phyloP scores from a whole-genome alignment of 2,797 vertebrate genomes.

The Echeneis naucrates region DNA sequence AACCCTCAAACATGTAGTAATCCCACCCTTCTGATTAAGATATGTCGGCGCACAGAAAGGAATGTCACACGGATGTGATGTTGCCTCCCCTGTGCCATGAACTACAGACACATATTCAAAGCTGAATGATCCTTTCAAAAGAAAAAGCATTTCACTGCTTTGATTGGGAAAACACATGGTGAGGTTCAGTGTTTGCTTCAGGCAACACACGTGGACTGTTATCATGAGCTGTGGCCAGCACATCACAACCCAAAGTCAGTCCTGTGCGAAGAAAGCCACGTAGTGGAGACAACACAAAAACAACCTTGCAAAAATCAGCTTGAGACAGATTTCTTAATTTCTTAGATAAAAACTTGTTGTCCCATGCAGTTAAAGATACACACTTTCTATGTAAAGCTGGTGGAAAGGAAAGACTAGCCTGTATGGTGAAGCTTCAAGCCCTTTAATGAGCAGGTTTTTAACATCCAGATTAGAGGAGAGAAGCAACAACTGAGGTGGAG shows the following conservation, averaged over 20 bases:
- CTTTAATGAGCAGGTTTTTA: conserved; percentile 67
- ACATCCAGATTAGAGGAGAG: conserved; percentile 63
- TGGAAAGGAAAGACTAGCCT: neutral
- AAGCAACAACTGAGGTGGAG: conserved; percentile 31
- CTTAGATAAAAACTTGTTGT: conserved; percentile 24
- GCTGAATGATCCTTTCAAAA: neutral
- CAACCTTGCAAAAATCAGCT: conserved; percentile 32
- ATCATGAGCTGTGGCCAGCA: neutral
- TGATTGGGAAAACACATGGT: neutral
- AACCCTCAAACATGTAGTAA: neutral
- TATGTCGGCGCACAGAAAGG: neutral
- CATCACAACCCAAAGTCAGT: conserved; percentile 1
- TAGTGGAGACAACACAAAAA: conserved; percentile 27
- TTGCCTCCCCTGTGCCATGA: neutral
- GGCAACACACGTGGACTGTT: neutral
- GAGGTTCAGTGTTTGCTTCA: neutral
- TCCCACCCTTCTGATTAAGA: neutral
- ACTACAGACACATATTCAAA: neutral
- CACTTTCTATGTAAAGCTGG: conserved; percentile 22
- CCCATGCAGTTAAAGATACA: conserved; percentile 12
- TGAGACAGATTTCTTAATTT: conserved; percentile 49
- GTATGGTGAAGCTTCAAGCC: conserved; percentile 21
- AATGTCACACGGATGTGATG: neutral
- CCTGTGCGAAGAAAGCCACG: neutral
- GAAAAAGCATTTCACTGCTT: neutral